These are phyloP conservation scores for Clangula hyemalis DNA, from an alignment of 2,797 vertebrate genomes.

Conservation along the genomic window DNA sequence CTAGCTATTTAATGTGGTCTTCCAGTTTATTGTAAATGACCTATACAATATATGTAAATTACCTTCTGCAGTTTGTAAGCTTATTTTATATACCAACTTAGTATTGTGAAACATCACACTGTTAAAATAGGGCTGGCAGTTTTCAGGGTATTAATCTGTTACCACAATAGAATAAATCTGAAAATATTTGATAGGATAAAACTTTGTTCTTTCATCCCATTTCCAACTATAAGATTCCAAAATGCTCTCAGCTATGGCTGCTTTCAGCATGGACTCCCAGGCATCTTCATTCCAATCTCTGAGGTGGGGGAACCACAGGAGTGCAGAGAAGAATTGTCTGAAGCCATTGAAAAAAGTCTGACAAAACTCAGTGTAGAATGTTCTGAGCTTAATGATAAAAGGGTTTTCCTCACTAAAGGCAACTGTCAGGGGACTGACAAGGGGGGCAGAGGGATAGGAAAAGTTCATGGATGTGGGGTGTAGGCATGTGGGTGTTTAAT, in stretches of 20 bases:
- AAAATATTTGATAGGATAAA: not conserved
- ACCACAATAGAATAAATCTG: not conserved
- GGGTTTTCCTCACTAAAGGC: not conserved
- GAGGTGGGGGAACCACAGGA: not conserved
- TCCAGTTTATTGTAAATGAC: not conserved
- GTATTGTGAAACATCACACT: not conserved
- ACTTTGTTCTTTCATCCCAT: not conserved
- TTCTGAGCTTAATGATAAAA: not conserved
- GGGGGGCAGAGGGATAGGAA: not conserved
- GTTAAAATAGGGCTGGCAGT: not conserved
- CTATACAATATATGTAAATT: not conserved
- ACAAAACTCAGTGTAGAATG: not conserved
- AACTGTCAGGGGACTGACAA: not conserved
- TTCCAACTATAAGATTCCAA: not conserved
- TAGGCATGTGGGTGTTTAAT: not conserved
- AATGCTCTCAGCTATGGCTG: not conserved
- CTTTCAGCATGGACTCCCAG: not conserved
- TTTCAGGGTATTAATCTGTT: not conserved
- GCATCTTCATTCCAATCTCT: not conserved
- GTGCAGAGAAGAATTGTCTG: not conserved
- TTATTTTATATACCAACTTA: not conserved
- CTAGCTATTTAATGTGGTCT: not conserved
- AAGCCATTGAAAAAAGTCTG: not conserved
- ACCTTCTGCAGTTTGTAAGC: not conserved
- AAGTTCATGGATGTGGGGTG: fast-evolving